Conservation (phyloP, 2,888 invertebrate genomes). For the Spilosoma lubricipeda region DNA sequence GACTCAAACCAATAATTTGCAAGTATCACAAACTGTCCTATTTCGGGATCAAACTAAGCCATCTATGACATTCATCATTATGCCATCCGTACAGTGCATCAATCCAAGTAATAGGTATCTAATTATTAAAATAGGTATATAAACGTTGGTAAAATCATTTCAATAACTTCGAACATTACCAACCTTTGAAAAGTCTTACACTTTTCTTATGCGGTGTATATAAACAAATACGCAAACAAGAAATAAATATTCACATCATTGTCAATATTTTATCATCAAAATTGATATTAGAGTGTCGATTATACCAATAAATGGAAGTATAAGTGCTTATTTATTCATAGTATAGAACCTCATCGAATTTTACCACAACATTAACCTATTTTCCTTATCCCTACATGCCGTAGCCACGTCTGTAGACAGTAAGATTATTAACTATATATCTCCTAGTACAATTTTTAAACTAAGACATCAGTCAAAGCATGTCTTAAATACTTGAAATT, state of each 20-base stretch:
- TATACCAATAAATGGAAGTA: neutral
- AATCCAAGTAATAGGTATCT: no score
- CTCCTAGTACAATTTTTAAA: neutral
- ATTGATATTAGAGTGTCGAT: neutral
- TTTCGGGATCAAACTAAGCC: no score
- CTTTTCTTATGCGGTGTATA: neutral
- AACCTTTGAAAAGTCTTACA: neutral
- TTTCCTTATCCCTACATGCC: neutral
- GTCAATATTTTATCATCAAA: neutral
- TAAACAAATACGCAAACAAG: neutral
- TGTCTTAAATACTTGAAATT: no score
- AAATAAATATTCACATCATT: neutral
- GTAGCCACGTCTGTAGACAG: neutral
- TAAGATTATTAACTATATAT: neutral
- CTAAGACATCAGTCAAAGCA: neutral
- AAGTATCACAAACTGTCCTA: no score
- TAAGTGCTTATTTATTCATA: conserved; percentile 1
- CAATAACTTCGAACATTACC: no score
- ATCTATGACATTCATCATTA: no score
- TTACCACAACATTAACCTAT: neutral
- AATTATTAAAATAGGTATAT: no score
- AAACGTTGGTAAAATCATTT: no score
- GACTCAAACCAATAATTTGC: no score
- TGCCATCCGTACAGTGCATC: no score
- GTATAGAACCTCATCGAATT: neutral